Conservation (phyloP, 2,888 invertebrate species). For the Spatulosminthurus flaviceps region DNA sequence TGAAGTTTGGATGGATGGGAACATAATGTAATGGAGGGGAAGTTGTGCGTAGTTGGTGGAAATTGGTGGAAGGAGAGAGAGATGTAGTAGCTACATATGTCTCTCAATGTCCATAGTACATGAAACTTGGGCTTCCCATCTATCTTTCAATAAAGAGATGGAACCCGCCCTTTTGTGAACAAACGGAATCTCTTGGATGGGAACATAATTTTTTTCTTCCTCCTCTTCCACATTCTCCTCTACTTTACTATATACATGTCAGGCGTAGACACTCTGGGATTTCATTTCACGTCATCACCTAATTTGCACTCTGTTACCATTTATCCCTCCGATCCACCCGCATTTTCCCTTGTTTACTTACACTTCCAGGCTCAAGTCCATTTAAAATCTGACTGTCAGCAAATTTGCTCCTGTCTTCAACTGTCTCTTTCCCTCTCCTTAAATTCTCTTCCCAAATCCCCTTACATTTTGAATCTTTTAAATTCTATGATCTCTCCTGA, state of each 20-base stretch:
- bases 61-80: not conserved
- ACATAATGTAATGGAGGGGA: not conserved
- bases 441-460: too few species aligned
- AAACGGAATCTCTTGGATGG: not conserved
- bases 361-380: not conserved
- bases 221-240: too few species aligned
- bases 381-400: not conserved
- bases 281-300: slow-evolving; percentile 51
- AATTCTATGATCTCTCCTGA: too few species aligned
- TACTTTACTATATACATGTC: slow-evolving; percentile 1
- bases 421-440: too few species aligned
- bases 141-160: slow-evolving; percentile 48
- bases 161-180: slow-evolving; percentile 47
- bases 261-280: slow-evolving; percentile 44
- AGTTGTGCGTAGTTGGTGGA: not conserved
- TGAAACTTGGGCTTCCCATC: slow-evolving; percentile 31
- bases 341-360: slow-evolving; percentile 19
- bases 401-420: too few species aligned
- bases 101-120: too few species aligned
- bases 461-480: too few species aligned
- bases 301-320: slow-evolving; percentile 28
- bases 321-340: not conserved
- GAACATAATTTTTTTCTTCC: slow-evolving; percentile 35
- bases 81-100: not conserved
- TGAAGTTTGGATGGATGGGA: not conserved